These are phyloP conservation scores for Crotalus helleri DNA, from an alignment of 2,113 vertebrate species.

Conservation along the genomic window DNA sequence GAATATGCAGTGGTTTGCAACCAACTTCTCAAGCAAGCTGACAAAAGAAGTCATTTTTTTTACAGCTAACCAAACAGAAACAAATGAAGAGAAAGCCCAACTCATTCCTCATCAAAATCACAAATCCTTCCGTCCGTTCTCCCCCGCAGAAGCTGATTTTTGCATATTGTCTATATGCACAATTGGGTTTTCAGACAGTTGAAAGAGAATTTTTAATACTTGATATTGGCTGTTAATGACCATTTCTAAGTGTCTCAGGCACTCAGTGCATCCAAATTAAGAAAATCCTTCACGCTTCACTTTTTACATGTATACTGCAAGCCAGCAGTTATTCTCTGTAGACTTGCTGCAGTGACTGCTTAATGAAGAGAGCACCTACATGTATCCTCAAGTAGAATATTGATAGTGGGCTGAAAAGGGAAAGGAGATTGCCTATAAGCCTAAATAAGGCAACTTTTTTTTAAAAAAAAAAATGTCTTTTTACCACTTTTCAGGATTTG, in stretches of 20 bases:
- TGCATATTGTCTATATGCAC: not conserved
- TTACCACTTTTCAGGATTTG: not conserved
- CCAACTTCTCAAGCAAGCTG: not conserved
- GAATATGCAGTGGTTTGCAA: not conserved
- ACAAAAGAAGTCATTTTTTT: not conserved
- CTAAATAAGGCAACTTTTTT: not conserved
- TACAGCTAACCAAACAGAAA: not conserved
- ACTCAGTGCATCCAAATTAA: not conserved
- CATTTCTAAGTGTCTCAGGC: constrained; percentile 4
- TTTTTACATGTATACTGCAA: constrained; percentile 1
- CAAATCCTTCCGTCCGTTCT: not conserved
- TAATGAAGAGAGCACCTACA: constrained; percentile 4
- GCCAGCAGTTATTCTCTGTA: not conserved
- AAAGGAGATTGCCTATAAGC: not conserved
- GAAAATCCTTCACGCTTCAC: constrained; percentile 3
- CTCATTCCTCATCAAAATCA: not conserved
- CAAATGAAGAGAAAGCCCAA: not conserved
- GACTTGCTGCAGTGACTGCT: not conserved
- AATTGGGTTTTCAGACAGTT: not conserved
- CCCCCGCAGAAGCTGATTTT: not conserved
- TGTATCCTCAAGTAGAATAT: not conserved
- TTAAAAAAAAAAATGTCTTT: too few relatives aligned
- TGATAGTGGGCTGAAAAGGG: not conserved
- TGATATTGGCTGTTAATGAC: constrained; percentile 3
- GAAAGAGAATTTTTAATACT: constrained; percentile 16